Evolutionary conservation across 2,888 invertebrate species (phyloP).

Genomic region (Ecliptopera silaceata): DNA sequence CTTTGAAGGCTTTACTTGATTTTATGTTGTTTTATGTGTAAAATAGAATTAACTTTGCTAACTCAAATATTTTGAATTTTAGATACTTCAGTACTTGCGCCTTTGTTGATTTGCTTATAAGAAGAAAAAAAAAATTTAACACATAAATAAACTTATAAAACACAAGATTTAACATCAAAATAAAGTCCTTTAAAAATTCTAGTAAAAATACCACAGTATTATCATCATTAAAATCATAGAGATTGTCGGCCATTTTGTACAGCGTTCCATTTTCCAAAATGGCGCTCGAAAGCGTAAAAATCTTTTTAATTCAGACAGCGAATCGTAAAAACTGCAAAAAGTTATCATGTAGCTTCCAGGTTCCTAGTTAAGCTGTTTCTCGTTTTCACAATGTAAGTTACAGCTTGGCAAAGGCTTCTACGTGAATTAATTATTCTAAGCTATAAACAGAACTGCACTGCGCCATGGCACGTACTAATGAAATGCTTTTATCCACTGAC

Average conservation of each 20-base stretch:
- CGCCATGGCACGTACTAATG: slow-evolving; percentile 8
- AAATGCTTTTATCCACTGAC: background rate
- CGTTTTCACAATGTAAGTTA: background rate
- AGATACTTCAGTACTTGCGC: too few species aligned
- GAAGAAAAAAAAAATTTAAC: too few species aligned
- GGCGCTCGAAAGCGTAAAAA: background rate
- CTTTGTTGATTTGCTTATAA: too few species aligned
- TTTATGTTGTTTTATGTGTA: background rate
- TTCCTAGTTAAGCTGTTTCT: background rate
- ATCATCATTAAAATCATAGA: too few species aligned
- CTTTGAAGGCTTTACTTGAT: background rate
- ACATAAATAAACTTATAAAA: too few species aligned
- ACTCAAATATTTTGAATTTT: too few species aligned
- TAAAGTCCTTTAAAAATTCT: too few species aligned
- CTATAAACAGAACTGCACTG: slow-evolving; percentile 14
- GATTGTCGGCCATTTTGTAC: too few species aligned
- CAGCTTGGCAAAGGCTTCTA: background rate
- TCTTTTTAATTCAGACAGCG: background rate
- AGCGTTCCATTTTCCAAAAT: too few species aligned
- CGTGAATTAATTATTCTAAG: slow-evolving; percentile 8
- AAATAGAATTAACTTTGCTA: background rate
- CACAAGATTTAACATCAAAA: too few species aligned
- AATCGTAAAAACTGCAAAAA: background rate
- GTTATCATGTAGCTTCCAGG: background rate
- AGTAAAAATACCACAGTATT: too few species aligned